Percentiles rank a stretch among this genome's conserved stretches.
Evolutionary conservation across 2,888 invertebrate species (phyloP).

Genomic region (Tipula confusa): DNA sequence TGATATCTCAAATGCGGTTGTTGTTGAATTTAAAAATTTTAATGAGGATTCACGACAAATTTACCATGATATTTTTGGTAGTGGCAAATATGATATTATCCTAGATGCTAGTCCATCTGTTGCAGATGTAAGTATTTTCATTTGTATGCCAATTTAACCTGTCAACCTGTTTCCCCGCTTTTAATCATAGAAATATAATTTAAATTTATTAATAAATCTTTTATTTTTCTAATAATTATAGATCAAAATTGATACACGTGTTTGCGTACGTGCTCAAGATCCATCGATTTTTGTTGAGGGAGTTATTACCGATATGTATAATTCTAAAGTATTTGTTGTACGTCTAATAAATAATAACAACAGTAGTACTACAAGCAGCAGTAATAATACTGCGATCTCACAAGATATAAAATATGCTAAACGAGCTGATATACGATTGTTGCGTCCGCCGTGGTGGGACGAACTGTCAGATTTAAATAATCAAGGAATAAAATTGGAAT

Average conservation of each 20-base stretch:
- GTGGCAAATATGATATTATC: slow-evolving; percentile 80
- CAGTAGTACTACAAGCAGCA: slow-evolving; percentile 49
- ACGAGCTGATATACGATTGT: slow-evolving; percentile 82
- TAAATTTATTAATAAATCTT: slow-evolving; percentile 1
- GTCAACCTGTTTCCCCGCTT: too few relatives aligned
- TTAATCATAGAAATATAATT: background rate
- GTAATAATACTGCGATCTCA: slow-evolving; percentile 44
- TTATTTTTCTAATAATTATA: slow-evolving; percentile 46
- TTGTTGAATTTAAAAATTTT: slow-evolving; percentile 73
- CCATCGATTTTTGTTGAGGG: slow-evolving; percentile 82
- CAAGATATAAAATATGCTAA: slow-evolving; percentile 58
- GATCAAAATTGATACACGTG: slow-evolving; percentile 71
- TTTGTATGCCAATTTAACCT: slow-evolving; percentile 20
- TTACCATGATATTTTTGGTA: slow-evolving; percentile 73
- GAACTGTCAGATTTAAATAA: slow-evolving; percentile 69
- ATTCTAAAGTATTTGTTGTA: slow-evolving; percentile 66
- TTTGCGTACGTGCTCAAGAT: slow-evolving; percentile 69
- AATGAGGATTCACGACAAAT: slow-evolving; percentile 64
- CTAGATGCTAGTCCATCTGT: slow-evolving; percentile 88
- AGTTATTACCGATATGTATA: slow-evolving; percentile 65
- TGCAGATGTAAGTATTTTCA: slow-evolving; percentile 59
- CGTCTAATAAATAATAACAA: slow-evolving; percentile 48
- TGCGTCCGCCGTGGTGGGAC: slow-evolving; percentile 95
- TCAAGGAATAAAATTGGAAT: slow-evolving; percentile 27
- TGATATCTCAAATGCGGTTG: slow-evolving; percentile 63